Base-by-base conservation (phyloP, 2,888 invertebrate genomes). In the Entomobrya multifasciata region DNA sequence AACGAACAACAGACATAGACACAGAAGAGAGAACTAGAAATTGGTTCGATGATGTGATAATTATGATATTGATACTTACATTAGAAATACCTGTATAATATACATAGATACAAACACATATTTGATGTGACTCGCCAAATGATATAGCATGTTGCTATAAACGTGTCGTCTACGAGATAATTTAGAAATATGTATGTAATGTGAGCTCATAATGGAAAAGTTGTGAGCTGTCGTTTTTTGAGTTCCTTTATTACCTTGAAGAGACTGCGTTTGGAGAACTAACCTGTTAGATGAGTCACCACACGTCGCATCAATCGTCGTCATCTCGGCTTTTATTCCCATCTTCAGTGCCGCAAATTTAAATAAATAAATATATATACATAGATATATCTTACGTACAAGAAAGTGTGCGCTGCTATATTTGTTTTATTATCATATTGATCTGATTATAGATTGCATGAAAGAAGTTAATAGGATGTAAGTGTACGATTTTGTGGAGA, bases 201-300 rank as follows among this genome's bases (percentile, higher is more conserved):
- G 36, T 36, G 36, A 36, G 36, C 36, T 6, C 57, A 1, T 25
- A 3, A 11, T 22, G 57, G 57, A 36, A 36, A 36, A 36, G 8
- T 57, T 22, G 25, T 25, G 13, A 22, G 17, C 20, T 57, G 25
- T 22, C 25, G 11, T 57, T 57, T 57, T 22, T 11, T 57, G 22
- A 25, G 57, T 57, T 57, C 36, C 36, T 22, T 57, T 57, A 57
- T 57, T 57, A 57, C 57, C 57, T 57, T 57, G 57, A 25, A 17
- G 25, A 57, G 11, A 57, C 20, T 57, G 20, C 25, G 57, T 57
- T 55, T 57, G 25, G 57, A 57, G 22, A 57, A 57, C 11, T 25
- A 57, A 25, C 25, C 57, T 25, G 57, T 57, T 57, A 57, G 8
- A 57, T 22, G 57, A 57, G 57, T 57, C 20, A 22, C 57, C 57